Evolutionary conservation across 1,140 invertebrate species (phyloP), one percentile per base, ranked within the genome.

Genomic region (Nixonia krombeini): DNA sequence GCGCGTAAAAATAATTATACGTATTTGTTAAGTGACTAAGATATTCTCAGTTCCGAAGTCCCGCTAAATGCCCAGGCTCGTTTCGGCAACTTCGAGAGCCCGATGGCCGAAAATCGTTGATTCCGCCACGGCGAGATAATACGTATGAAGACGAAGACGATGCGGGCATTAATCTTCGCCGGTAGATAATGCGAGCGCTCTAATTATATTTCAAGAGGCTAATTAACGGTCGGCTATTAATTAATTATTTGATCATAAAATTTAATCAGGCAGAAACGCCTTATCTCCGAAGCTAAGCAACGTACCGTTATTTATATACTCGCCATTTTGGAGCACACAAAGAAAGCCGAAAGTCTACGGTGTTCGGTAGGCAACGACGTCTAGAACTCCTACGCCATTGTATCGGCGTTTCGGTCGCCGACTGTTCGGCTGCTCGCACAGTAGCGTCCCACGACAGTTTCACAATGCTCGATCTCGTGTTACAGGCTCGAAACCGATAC

Each of bases 401-500:
- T 7, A 37, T 37, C 33, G 33, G 33, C 12, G 15, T 13, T 13
- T 37, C 13, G 12, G 10, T 37, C 33, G 7, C 13, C 55, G 46
- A 41, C 70, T 46, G 25, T 61, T 59, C 31, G 58, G 59, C 53
- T 63, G 64, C 52, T 38, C 1, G 53, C 40, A 62, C 58, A 52
- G 66, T 65, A 62, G 61, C 61, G 59, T 61, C 67, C 59, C 66
- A 64, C 57, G 62, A 56, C 63, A 62, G 38, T 62, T 51, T 26
- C 56, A 56, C 56, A 70, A 64, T 70, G 56, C 52, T 44, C 38
- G 72, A 61, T 76, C 74, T 79, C 74, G 67, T 69, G 63, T 79
- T 75, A 73, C 75, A 50, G 56, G 49, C 67, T 47, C 66, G 78
- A 73, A 78, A 80, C 62, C 50, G 78, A 80, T 76, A 78, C 69